Base-by-base conservation (phyloP, 2,113 vertebrate genomes). In the Formicarius rufipectus region DNA sequence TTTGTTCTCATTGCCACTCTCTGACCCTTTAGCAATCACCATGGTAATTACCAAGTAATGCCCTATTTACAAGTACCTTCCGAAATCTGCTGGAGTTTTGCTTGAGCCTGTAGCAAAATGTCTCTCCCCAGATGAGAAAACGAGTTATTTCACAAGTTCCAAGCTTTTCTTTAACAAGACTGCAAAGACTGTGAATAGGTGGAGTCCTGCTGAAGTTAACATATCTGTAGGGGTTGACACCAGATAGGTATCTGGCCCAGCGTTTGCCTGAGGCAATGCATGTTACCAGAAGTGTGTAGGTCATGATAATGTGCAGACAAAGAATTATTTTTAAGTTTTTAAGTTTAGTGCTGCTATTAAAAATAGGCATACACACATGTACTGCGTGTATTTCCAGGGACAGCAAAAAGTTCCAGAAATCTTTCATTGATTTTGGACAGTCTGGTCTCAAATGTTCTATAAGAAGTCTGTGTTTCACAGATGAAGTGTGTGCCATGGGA, bases 31-130 rank as follows among this genome's bases (percentile, higher is more conserved):
- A 76, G 85, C 83, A 93, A 86, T 87, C 87, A 77, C 87, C 86
- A 73, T 85, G 75, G 82, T 89, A 91, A 93, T 94, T 83, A 87
- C 60, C 49, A 89, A 89, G 39, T 72, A 84, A 63, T 82, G 89
- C 71, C 80, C 84, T 75, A n/a, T 84, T 92, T 91, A 84, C 77
- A 90, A 90, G 88, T 82, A 72, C 53, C 53, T 77, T 73, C 84
- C 76, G 31, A 93, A 84, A 82, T 84, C 31, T 80, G 30, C 63
- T 83, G 84, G 69, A 93, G 66, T 91, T 94, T 80, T 82, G 45
- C 39, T 90, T 77, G 45, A 91, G 53, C 52, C 69, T 7, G 7
- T 55, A 75, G 68, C 35, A 76, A 90, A 91, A 78, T 68, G 17
- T 62, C 62, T 78, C 30, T 39, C 35, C 47, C n/a, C 47, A 91